Percentiles rank a stretch among this genome's conserved stretches.
Conservation (phyloP, 1,140 invertebrate genomes). For the Mya arenaria region DNA sequence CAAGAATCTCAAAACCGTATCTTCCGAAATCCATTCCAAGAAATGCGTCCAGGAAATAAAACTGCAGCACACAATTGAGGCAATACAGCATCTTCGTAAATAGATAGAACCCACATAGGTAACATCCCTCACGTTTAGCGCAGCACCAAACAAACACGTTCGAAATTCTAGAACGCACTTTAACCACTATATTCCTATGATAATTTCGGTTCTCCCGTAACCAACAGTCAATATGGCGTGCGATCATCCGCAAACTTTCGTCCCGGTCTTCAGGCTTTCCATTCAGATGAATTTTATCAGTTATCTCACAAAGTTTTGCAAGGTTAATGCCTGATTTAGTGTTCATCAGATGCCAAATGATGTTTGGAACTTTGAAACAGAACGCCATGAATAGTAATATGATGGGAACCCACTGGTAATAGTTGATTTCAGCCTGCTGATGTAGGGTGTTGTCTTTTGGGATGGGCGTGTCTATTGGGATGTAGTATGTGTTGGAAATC, state of each 20-base stretch:
- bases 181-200: constrained; percentile 62
- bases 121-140: constrained; percentile 81
- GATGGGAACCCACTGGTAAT: constrained; percentile 82
- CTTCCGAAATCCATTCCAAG: constrained; percentile 80
- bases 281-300: constrained; percentile 54
- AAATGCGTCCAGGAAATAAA: constrained; percentile 81
- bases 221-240: constrained; percentile 70
- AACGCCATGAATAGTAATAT: constrained; percentile 81
- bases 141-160: constrained; percentile 72
- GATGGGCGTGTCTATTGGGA: constrained; percentile 67
- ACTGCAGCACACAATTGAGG: constrained; percentile 81
- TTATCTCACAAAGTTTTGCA: constrained; percentile 62
- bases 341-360: constrained; percentile 79
- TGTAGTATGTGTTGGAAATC: constrained; percentile 95
- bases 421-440: constrained; percentile 69
- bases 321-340: constrained; percentile 68
- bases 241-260: constrained; percentile 66
- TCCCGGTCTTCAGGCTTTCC: constrained; percentile 63
- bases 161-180: constrained; percentile 64
- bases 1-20: constrained; percentile 80
- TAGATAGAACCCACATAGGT: constrained; percentile 81
- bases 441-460: constrained; percentile 63
- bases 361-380: constrained; percentile 80
- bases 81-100: constrained; percentile 82
- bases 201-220: constrained; percentile 70